Evolutionary conservation across 92 coral and sea anemone species (phyloP).

Genomic region (Porites divaricata): DNA sequence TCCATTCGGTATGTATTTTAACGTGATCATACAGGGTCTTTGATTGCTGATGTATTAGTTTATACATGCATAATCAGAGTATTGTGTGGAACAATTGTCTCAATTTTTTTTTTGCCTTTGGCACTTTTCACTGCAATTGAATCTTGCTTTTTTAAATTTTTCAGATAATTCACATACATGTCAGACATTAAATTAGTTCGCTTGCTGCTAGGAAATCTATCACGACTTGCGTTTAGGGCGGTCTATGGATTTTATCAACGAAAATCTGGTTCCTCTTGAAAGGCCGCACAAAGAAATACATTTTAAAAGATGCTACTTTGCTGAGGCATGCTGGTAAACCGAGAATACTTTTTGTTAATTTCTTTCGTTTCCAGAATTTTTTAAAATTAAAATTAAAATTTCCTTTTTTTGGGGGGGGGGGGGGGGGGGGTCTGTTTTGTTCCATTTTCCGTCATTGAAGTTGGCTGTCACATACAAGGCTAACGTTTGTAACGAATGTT

Average conservation of each 20-base stretch:
- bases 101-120: not conserved
- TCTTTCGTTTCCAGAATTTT: no score
- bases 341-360: no score
- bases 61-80: not conserved
- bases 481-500: not conserved
- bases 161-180: not conserved
- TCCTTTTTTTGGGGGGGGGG: not conserved
- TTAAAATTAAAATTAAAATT: no score
- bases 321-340: no score
- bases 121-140: not conserved
- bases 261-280: no score
- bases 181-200: not conserved
- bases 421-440: not conserved
- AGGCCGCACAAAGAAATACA: no score
- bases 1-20: constrained; percentile 16
- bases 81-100: no score
- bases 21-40: no score
- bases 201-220: not conserved
- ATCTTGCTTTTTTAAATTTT: not conserved
- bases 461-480: not conserved
- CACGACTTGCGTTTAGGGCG: no score
- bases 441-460: not conserved
- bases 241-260: no score
- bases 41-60: no score
- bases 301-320: no score